A percentile compares a stretch with the other conserved stretches of the same genome.
phyloP scores from a whole-genome alignment of 2,113 vertebrate species.

The Hippocampus comes region DNA sequence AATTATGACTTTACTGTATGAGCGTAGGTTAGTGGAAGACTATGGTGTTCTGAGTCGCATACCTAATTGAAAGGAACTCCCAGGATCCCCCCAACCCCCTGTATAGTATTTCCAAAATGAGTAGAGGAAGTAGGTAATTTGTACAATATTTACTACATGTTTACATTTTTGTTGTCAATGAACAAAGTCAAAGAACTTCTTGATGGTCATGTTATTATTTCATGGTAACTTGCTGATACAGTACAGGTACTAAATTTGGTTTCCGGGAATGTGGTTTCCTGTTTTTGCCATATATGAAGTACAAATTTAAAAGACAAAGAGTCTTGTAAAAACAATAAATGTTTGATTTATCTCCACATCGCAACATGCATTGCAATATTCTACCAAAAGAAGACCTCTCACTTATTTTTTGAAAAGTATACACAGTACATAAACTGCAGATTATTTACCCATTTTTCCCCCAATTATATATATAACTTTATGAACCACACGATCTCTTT shows the following conservation, averaged over 20 bases:
- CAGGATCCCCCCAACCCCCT: background rate
- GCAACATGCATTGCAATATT: background rate
- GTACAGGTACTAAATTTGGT: background rate
- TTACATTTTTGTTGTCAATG: background rate
- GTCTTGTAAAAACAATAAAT: background rate
- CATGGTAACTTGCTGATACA: background rate
- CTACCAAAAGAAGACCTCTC: too few relatives aligned
- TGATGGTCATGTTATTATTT: background rate
- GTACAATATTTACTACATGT: background rate
- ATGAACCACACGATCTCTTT: too few relatives aligned
- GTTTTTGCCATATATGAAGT: background rate
- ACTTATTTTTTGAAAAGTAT: too few relatives aligned
- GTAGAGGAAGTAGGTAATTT: background rate
- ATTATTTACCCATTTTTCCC: too few relatives aligned
- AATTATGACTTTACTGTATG: background rate
- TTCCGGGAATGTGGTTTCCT: background rate
- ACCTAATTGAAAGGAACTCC: background rate
- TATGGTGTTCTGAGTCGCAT: background rate
- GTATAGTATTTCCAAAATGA: background rate
- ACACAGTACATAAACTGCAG: too few relatives aligned
- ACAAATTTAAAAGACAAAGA: too few relatives aligned
- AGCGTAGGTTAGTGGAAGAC: background rate
- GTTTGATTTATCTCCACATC: background rate
- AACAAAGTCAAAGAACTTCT: background rate
- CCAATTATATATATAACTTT: too few relatives aligned